Conservation (phyloP, 2,797 vertebrate genomes). For the Salmo trutta region DNA sequence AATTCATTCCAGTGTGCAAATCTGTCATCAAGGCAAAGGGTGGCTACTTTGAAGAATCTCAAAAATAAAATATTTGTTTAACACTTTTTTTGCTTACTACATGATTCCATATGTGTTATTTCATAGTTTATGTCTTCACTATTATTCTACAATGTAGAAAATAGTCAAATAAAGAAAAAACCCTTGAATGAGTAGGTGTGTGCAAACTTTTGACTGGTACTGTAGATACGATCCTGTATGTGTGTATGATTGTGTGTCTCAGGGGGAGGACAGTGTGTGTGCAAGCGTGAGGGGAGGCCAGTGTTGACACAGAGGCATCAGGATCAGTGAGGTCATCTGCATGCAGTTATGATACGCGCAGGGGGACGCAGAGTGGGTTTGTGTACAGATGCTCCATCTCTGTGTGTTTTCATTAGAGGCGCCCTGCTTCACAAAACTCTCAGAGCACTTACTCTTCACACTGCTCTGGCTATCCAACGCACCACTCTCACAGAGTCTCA, state of each 20-base stretch:
- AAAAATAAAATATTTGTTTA: too few relatives aligned
- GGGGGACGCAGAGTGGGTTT: background rate
- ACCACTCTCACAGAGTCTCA: slow-evolving; percentile 49
- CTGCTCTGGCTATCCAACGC: slow-evolving; percentile 50
- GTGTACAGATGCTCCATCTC: background rate
- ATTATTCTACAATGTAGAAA: too few relatives aligned
- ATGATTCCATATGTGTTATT: too few relatives aligned
- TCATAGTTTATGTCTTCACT: too few relatives aligned
- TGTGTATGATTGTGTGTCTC: slow-evolving; percentile 1
- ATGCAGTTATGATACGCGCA: slow-evolving; percentile 2
- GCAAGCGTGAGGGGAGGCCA: background rate
- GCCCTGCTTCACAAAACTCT: slow-evolving; percentile 38
- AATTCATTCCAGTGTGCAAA: too few relatives aligned
- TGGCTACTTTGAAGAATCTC: too few relatives aligned
- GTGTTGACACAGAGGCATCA: slow-evolving; percentile 13
- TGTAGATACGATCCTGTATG: background rate
- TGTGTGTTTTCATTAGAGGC: slow-evolving; percentile 56
- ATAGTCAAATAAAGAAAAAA: too few relatives aligned
- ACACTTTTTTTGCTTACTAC: too few relatives aligned
- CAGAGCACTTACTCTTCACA: slow-evolving; percentile 15
- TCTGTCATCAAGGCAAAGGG: too few relatives aligned
- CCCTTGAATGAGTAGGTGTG: too few relatives aligned
- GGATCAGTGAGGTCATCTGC: background rate
- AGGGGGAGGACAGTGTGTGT: background rate
- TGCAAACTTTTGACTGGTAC: too few relatives aligned